Percentiles rank a stretch among this genome's conserved stretches.
Evolutionary conservation across 2,888 invertebrate species (phyloP).

Genomic region (Zelleria hepariella): DNA sequence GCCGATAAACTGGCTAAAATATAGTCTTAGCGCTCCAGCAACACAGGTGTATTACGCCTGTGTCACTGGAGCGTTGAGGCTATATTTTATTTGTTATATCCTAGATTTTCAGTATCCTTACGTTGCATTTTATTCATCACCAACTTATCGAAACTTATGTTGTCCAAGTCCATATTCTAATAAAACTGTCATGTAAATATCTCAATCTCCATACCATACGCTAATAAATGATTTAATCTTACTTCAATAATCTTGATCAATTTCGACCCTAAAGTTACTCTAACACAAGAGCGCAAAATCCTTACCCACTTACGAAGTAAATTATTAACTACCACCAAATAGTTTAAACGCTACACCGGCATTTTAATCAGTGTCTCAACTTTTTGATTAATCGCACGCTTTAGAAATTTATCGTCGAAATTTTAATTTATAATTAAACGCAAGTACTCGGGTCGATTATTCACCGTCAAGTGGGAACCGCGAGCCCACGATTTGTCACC

Average conservation of each 20-base stretch:
- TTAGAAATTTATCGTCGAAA: constrained; percentile 67
- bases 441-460: constrained; percentile 46
- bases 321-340: constrained; percentile 69
- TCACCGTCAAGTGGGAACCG: constrained; percentile 62
- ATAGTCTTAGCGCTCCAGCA: too few relatives aligned
- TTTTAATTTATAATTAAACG: constrained; percentile 72
- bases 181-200: too few relatives aligned
- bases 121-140: too few relatives aligned
- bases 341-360: constrained; percentile 53
- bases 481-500: constrained; percentile 68
- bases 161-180: too few relatives aligned
- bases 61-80: too few relatives aligned
- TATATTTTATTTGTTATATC: too few relatives aligned
- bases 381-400: constrained; percentile 72
- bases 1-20: too few relatives aligned
- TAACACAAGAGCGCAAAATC: not conserved
- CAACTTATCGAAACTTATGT: too few relatives aligned
- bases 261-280: not conserved
- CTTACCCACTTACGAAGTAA: constrained; percentile 25
- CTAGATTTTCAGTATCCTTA: too few relatives aligned
- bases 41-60: too few relatives aligned
- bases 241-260: not conserved
- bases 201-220: not conserved
- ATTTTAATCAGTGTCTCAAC: constrained; percentile 74
- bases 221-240: not conserved